Evolutionary conservation across 2,113 vertebrate genomes (phyloP).

Genomic region (Reinhardtius hippoglossoides): DNA sequence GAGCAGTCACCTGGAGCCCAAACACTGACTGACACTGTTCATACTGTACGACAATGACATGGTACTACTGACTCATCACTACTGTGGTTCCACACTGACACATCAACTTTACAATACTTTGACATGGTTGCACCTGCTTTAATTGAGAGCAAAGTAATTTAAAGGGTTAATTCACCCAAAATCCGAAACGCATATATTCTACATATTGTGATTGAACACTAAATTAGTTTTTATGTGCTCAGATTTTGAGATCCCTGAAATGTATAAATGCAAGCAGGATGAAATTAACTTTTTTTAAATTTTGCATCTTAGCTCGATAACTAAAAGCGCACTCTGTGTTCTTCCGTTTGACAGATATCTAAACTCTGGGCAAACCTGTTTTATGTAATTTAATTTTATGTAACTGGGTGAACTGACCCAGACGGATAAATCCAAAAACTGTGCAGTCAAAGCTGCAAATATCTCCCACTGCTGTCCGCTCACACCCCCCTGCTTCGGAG

Average conservation of each 20-base stretch:
- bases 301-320: background rate
- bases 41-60: constrained; percentile 13
- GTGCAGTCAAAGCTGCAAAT: constrained; percentile 9
- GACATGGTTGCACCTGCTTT: background rate
- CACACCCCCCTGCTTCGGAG: constrained; percentile 44
- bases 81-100: background rate
- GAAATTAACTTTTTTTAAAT: too few species aligned
- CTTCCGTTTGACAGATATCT: background rate
- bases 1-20: constrained; percentile 40
- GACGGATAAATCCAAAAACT: background rate
- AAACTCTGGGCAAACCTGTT: constrained; percentile 19
- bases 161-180: constrained; percentile 4
- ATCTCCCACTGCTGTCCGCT: constrained; percentile 27
- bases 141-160: constrained; percentile 22
- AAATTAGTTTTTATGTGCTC: too few species aligned
- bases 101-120: constrained; percentile 9
- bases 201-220: background rate
- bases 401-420: constrained; percentile 33
- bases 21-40: constrained; percentile 24
- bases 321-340: background rate
- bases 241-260: too few species aligned
- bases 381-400: constrained; percentile 15
- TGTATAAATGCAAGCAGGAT: too few species aligned
- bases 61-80: constrained; percentile 33
- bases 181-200: background rate